These are phyloP conservation scores for Acrossocheilus wenchowensis DNA, from an alignment of 2,797 vertebrate genomes.

Conservation along the genomic window DNA sequence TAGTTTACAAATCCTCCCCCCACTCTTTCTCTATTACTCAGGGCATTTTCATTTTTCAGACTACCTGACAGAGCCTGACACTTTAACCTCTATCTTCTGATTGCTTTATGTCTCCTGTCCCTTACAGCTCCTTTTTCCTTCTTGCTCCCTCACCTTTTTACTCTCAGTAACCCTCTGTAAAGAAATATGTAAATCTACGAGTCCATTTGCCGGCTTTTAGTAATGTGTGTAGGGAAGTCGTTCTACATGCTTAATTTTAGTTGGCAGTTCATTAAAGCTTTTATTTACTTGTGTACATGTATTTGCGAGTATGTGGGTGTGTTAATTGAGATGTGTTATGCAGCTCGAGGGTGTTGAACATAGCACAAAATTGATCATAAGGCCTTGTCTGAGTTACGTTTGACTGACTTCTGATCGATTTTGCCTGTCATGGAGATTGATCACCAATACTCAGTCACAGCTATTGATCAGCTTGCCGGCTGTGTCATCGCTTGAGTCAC, in stretches of 20 bases:
- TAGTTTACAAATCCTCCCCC: neutral
- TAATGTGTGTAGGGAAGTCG: slow-evolving; percentile 38
- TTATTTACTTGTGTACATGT: slow-evolving; percentile 14
- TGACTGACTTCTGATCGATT: slow-evolving; percentile 73
- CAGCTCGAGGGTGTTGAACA: slow-evolving; percentile 51
- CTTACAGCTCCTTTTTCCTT: neutral
- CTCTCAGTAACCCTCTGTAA: neutral
- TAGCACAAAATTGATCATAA: slow-evolving; percentile 71
- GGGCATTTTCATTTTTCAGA: slow-evolving; percentile 36
- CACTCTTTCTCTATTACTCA: neutral
- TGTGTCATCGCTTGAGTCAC: slow-evolving; percentile 53
- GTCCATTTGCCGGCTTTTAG: slow-evolving; percentile 17
- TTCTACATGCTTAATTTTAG: slow-evolving; percentile 3
- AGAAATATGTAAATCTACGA: slow-evolving; percentile 35
- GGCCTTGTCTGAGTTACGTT: slow-evolving; percentile 62
- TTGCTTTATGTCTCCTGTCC: slow-evolving; percentile 34
- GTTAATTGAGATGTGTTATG: slow-evolving; percentile 72
- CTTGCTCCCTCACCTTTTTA: slow-evolving; percentile 3
- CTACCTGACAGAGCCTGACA: slow-evolving; percentile 43
- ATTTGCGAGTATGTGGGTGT: slow-evolving; percentile 43
- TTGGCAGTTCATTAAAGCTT: slow-evolving; percentile 27
- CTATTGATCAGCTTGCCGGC: slow-evolving; percentile 71
- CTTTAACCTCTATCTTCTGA: slow-evolving; percentile 47
- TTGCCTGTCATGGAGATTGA: slow-evolving; percentile 73
- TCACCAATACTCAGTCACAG: slow-evolving; percentile 66